Percentiles rank a stretch among this genome's conserved stretches.
Conservation (phyloP, 2,113 vertebrate genomes). For the Dascyllus trimaculatus region DNA sequence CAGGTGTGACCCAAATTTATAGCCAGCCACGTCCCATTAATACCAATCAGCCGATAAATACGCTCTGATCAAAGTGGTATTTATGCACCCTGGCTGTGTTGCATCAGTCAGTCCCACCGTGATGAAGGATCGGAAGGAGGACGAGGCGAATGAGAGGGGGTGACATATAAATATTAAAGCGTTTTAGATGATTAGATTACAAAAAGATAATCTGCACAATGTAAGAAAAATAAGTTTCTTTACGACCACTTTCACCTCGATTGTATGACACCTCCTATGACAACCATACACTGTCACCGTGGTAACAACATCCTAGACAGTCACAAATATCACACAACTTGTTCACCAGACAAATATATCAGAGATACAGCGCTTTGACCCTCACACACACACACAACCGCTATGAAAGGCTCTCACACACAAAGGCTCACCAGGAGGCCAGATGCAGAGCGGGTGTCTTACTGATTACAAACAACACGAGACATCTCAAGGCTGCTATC, state of each 20-base stretch:
- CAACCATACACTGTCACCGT: constrained; percentile 42
- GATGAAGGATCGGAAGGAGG: too few relatives aligned
- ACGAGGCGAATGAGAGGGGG: too few relatives aligned
- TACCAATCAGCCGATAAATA: neutral
- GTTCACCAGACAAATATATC: constrained; percentile 35
- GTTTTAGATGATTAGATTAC: neutral
- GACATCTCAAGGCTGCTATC: constrained; percentile 45
- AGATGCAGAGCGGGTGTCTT: constrained; percentile 41
- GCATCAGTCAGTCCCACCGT: neutral
- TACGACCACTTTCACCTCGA: neutral
- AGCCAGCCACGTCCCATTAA: neutral
- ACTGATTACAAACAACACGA: constrained; percentile 56
- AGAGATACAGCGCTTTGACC: constrained; percentile 26
- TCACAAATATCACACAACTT: constrained; percentile 5
- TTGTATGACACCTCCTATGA: constrained; percentile 5
- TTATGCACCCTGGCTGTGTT: too few relatives aligned
- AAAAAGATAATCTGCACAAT: neutral
- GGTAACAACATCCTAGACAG: constrained; percentile 58
- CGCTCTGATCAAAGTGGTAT: neutral
- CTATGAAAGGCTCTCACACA: constrained; percentile 37
- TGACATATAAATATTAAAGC: too few relatives aligned
- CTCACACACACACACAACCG: constrained; percentile 9
- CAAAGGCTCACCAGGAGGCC: constrained; percentile 52
- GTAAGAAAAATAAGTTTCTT: neutral
- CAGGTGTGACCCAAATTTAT: constrained; percentile 19